phyloP scores from a whole-genome alignment of 2,888 invertebrate species.

The Cephus spinipes region DNA sequence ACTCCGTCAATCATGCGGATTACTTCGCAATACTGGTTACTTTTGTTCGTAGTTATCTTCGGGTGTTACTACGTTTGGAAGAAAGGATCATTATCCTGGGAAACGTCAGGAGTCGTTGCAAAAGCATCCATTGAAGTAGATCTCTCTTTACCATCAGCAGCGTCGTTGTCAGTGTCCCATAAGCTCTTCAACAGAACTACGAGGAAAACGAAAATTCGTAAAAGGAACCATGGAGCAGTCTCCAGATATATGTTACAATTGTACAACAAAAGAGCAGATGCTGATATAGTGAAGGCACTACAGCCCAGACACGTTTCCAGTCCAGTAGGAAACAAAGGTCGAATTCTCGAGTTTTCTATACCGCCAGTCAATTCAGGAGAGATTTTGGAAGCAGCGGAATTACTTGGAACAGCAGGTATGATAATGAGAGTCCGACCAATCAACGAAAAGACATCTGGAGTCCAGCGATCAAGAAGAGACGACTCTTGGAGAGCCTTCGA shows the following conservation, averaged over 20 bases:
- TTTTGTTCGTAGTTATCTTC: conserved; percentile 40
- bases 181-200: conserved; percentile 35
- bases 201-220: conserved; percentile 28
- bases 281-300: conserved; percentile 55
- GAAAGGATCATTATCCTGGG: conserved; percentile 39
- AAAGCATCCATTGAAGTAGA: conserved; percentile 58
- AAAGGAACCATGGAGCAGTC: conserved; percentile 40
- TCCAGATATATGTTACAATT: conserved; percentile 58
- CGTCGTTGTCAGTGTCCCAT: conserved; percentile 37
- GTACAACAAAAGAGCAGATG: conserved; percentile 54
- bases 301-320: conserved; percentile 51
- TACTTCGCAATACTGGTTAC: conserved; percentile 31
- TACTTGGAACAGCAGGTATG: conserved; percentile 51
- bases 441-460: conserved; percentile 30
- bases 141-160: conserved; percentile 48
- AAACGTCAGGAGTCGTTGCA: conserved; percentile 44
- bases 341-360: conserved; percentile 52
- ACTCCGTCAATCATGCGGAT: conserved; percentile 10
- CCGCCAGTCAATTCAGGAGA: conserved; percentile 47
- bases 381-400: conserved; percentile 51
- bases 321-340: conserved; percentile 39
- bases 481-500: conserved; percentile 58
- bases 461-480: conserved; percentile 46
- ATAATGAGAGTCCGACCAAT: conserved; percentile 50
- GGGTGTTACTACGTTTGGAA: conserved; percentile 52